Percentiles rank a stretch among this genome's conserved stretches.
phyloP scores from a whole-genome alignment of 2,113 vertebrate genomes.

The Anas platyrhynchos region DNA sequence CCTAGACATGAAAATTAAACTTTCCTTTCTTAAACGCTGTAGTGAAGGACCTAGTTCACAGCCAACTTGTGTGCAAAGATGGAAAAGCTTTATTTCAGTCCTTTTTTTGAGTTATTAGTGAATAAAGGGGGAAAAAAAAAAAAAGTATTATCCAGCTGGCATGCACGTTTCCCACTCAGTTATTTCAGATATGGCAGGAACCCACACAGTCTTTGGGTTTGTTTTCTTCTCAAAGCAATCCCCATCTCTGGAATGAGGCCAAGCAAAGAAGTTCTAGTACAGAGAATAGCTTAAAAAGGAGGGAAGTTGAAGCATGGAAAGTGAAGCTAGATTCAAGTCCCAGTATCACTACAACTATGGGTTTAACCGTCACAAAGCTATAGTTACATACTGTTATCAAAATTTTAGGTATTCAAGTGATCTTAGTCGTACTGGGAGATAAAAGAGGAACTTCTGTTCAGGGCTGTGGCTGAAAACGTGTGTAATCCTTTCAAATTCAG shows the following conservation, averaged over 20 bases:
- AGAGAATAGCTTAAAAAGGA: background rate
- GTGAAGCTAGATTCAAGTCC: background rate
- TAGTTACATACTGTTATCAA: background rate
- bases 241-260: background rate
- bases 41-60: background rate
- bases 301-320: background rate
- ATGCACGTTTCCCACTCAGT: background rate
- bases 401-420: background rate
- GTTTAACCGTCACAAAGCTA: background rate
- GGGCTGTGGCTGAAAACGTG: background rate
- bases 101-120: background rate
- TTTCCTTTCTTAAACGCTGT: background rate
- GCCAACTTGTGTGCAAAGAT: background rate
- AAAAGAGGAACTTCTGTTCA: conserved; percentile 14
- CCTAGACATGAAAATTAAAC: background rate
- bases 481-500: background rate
- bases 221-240: background rate
- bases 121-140: accelerated
- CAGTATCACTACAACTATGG: background rate
- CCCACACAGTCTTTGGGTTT: background rate
- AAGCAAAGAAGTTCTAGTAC: background rate
- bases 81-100: background rate
- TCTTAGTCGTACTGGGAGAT: background rate
- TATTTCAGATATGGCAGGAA: background rate
- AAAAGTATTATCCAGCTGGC: background rate